phyloP scores from a whole-genome alignment of 1,140 invertebrate species.

The Trachymyrmex septentrionalis region DNA sequence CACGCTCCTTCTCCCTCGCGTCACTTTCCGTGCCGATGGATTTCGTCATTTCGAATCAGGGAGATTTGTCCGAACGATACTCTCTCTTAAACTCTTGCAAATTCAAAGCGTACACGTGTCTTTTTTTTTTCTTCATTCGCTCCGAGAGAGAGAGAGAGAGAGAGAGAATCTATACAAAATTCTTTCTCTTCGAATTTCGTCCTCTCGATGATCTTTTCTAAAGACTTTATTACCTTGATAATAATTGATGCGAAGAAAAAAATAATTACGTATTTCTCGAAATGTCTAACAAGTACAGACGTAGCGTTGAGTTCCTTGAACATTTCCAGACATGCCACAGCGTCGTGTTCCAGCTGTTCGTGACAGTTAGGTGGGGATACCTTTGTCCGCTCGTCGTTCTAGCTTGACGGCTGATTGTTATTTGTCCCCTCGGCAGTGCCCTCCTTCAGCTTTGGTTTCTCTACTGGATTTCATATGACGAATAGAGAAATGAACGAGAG shows the following conservation, averaged over 20 bases:
- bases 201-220: neutral
- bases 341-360: slow-evolving; percentile 54
- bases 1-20: neutral
- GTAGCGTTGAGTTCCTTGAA: neutral
- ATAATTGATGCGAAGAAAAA: too few relatives aligned
- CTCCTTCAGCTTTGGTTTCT: slow-evolving; percentile 33
- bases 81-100: neutral
- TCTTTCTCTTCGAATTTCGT: neutral
- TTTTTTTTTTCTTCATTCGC: neutral
- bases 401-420: slow-evolving; percentile 42
- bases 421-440: slow-evolving; percentile 24
- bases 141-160: too few relatives aligned
- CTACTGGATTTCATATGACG: slow-evolving; percentile 4
- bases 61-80: too few relatives aligned
- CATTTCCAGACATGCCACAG: neutral
- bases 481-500: neutral
- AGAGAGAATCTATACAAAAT: neutral
- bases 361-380: slow-evolving; percentile 48
- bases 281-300: neutral
- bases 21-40: neutral
- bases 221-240: neutral
- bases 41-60: neutral
- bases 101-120: neutral
- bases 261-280: neutral
- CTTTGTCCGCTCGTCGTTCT: slow-evolving; percentile 47